Evolutionary conservation across 2,797 vertebrate genomes (phyloP), one percentile per base, ranked within the genome.

Genomic region (Spinus pinus): DNA sequence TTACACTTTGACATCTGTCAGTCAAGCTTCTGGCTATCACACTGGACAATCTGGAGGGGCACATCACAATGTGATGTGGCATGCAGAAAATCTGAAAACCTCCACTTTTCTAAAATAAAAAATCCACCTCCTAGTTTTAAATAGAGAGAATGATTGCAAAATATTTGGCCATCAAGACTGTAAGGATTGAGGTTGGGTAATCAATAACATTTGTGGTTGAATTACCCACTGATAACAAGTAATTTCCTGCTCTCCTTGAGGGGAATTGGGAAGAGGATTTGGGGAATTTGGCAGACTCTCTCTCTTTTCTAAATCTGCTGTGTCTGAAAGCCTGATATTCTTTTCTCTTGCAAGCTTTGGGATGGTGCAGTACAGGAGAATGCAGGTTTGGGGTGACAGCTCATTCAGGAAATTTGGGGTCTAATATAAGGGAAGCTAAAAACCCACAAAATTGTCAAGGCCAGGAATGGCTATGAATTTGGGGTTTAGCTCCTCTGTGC

Each of bases 201-300:
- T 97, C 95, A 94, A 96, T 97, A 97, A 96, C 0, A 5, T 77
- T 94, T 96, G 81, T 92, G 73, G 82, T 60, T 91, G 80, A 92
- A 96, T 92, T 97, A 88, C 84, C 81, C 75, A 86, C 88, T 96
- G 94, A 96, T 97, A 97, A 94, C 86, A 95, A 97, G 94, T 95
- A 93, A 96, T 97, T 98, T 98, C 95, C 95, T 98, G 91, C 82
- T 80, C 60, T 93, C 95, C 94, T 87, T 96, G 96, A 96, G 71
- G 81, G 90, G 91, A 97, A 96, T 94, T 93, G 92, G 90, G 93
- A 96, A 97, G 95, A 80, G 77, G 73, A 94, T 97, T 93, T 94
- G 49, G 92, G 73, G 88, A 97, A 97, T 97, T 97, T 97, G 97
- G 96, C 96, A 97, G 85, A 67, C 22, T 28, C 31, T 49, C 62